Evolutionary conservation across 2,113 vertebrate species (phyloP), one percentile per base, ranked within the genome.

Genomic region (Phalacrocorax carbo): DNA sequence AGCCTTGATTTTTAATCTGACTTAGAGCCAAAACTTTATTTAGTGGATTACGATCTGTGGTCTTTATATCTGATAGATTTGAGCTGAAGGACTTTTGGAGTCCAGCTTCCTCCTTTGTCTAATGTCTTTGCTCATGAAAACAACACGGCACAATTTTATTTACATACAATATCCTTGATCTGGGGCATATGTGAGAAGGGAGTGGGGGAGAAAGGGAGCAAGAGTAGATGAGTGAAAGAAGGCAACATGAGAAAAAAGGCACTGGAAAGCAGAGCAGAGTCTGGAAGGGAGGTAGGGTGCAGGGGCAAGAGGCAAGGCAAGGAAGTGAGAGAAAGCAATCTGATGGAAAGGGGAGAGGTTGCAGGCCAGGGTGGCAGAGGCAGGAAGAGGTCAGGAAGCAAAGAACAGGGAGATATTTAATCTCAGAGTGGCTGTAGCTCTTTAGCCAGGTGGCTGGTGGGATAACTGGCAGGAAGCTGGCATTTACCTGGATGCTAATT

Each of bases 401-500:
- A 55, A 87, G 52, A 89, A 54, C 48, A 69, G 65, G 13, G 10
- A 70, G 78, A 75, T 92, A 90, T 66, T 92, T 91, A 86, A 94
- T 95, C 82, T 77, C 32, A 3, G 69, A 95, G 77, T 1, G 3
- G 58, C 85, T 95, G 92, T 57, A 73, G 89, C 72, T 81, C 90
- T 95, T 96, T 78, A 94, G 92, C 90, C 90, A 94, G 94, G 92
- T 96, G 95, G 78, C 88, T 96, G 94, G 94, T 90, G 91, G 95
- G 92, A 87, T 97, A 97, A 97, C 96, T 89, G 90, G 81, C 91
- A 82, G 82, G 86, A 88, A 93, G 80, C 86, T 97, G 92, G 84
- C 84, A 90, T 97, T 96, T 95, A 96, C 94, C 96, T 97, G 84
- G 96, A 94, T 97, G 90, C 92, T 97, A 97, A 97, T 98, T 97